These are phyloP conservation scores for Hylaea fasciaria DNA, from an alignment of 2,888 invertebrate genomes.

Conservation along the genomic window DNA sequence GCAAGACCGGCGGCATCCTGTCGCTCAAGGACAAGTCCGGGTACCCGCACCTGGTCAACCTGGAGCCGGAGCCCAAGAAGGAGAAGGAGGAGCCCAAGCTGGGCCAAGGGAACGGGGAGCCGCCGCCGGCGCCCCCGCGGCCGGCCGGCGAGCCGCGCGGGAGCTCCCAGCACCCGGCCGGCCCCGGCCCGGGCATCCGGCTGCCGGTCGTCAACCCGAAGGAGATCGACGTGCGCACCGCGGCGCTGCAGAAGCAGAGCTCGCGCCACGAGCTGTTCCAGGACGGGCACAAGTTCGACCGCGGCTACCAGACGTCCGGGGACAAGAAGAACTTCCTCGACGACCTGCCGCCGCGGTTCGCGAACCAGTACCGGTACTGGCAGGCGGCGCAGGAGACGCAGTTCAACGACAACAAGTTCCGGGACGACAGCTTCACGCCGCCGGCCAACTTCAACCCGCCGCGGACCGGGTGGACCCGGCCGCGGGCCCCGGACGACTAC, in stretches of 20 bases:
- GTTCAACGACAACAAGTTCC: constrained; percentile 71
- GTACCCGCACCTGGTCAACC: constrained; percentile 79
- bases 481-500: constrained; percentile 49
- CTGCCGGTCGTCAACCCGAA: constrained; percentile 81
- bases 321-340: constrained; percentile 78
- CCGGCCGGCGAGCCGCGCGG: constrained; percentile 43
- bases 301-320: constrained; percentile 71
- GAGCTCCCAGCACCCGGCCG: constrained; percentile 60
- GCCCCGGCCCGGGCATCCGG: constrained; percentile 64
- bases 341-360: constrained; percentile 77
- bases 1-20: constrained; percentile 82
- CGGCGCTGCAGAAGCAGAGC: constrained; percentile 78
- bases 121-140: constrained; percentile 53
- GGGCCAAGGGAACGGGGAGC: constrained; percentile 41
- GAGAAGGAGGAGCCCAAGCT: constrained; percentile 68
- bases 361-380: constrained; percentile 79
- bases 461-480: constrained; percentile 52
- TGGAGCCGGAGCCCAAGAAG: constrained; percentile 66
- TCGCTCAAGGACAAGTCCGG: constrained; percentile 82
- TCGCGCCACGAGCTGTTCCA: constrained; percentile 73
- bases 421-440: constrained; percentile 64
- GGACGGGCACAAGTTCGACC: constrained; percentile 69
- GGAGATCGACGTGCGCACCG: constrained; percentile 80
- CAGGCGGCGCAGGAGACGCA: constrained; percentile 71
- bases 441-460: constrained; percentile 50